Evolutionary conservation across 2,888 invertebrate genomes (phyloP), one percentile per base, ranked within the genome.

Genomic region (Microplitis deprimator): DNA sequence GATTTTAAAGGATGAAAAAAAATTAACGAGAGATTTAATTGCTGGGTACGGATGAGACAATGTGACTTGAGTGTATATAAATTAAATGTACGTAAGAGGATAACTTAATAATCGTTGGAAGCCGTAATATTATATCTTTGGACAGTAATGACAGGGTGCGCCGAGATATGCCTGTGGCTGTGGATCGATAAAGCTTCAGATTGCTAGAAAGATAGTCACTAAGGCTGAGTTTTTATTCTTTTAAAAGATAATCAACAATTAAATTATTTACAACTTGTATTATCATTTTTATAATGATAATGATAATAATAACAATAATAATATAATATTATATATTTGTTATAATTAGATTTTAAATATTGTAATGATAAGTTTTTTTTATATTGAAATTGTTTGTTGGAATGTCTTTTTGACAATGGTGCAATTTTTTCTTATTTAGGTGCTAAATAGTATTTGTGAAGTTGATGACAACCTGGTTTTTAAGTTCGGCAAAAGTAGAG

Each of bases 41-140:
- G 20, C n/a, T 20, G 20, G 17, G 62, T 62, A 17, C 17, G 17
- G 6, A 62, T 8, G 20, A 62, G 16, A 62, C 62, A 62, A 62
- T 62, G 10, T 62, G 62, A 62, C 62, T 62, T 20, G 8, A 62
- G 62, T 17, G 41, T 65, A 73, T 73, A 73, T 73, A 65, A 73
- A 73, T 73, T 65, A 73, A 65, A 73, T 65, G 65, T 73, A 50
- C 64, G 73, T 80, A 86, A 87, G 81, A 78, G 76, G 84, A 87
- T 82, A 83, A 84, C 81, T 84, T 86, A 84, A 87, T 86, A 86
- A 85, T 82, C 83, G 81, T 82, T 81, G 75, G 80, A 78, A 81
- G 81, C 77, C 79, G 87, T 85, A 87, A 87, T 85, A 85, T 85
- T 86, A 86, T 85, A 85, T 87, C 84, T 83, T 80, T 80, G 82